phyloP scores from a whole-genome alignment of 64 coral and sea anemone species.

The Catalaphyllia jardinei region DNA sequence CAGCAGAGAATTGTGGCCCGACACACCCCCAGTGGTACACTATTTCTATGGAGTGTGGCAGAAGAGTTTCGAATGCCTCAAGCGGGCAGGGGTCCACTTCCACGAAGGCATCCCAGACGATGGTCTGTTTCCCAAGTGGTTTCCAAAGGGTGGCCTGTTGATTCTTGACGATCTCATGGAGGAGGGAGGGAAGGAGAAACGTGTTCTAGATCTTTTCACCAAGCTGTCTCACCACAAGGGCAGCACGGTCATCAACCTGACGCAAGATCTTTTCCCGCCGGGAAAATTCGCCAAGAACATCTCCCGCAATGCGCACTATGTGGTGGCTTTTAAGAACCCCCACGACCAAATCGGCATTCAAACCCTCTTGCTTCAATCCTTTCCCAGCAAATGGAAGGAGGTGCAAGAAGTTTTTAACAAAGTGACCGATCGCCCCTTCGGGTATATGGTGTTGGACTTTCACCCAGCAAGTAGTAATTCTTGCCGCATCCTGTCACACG shows the following conservation, averaged over 20 bases:
- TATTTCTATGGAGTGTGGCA: conserved; percentile 4
- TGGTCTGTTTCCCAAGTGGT: neutral
- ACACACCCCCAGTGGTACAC: neutral
- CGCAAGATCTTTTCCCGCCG: neutral
- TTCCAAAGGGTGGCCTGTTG: conserved; percentile 26
- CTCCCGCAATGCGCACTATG: neutral
- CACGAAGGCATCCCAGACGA: neutral
- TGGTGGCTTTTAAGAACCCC: neutral
- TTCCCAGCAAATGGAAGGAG: neutral
- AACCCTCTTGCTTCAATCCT: neutral
- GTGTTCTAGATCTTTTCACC: conserved; percentile 15
- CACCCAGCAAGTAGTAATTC: too few species aligned
- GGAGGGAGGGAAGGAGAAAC: neutral
- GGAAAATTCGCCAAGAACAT: neutral
- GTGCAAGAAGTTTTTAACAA: neutral
- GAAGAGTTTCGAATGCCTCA: neutral
- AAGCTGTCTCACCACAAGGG: neutral
- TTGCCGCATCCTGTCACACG: too few species aligned
- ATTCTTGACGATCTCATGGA: conserved; percentile 52
- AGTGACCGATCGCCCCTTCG: neutral
- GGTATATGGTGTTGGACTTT: neutral
- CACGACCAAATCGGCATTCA: neutral
- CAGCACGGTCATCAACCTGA: neutral
- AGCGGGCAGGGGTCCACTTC: neutral
- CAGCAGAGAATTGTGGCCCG: too few species aligned